Evolutionary conservation across 2,797 vertebrate genomes (phyloP), one percentile per base, ranked within the genome.

Genomic region (Pogonophryne albipinna): DNA sequence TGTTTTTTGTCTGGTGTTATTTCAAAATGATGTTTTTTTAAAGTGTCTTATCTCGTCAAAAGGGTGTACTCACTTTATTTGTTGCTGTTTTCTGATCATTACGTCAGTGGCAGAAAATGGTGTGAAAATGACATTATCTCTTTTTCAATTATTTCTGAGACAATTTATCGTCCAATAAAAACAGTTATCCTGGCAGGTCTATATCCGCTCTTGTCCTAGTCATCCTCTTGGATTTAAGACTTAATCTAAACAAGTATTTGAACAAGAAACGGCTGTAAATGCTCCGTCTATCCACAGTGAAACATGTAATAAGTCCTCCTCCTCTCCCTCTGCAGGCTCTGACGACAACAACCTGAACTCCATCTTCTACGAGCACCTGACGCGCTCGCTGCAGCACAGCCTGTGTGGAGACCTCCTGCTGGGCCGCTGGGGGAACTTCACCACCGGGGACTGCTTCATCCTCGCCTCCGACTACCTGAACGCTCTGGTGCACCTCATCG

Each of bases 281-380:
- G 10, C 10, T 20, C 0, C 20, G 2, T 64, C 3, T 17, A 13
- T 20, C n/a, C 6, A 46, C 17, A 3, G 6, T 20, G n/a, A 7
- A 52, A 79, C 4, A 12, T 34, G n/a, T 4, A 34, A 41, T 17
- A 3, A 1, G 6, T 51, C 51, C 17, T 45, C 44, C 16, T 10
- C 71, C 14, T 20, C 47, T 53, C 42, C 31, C 42, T 38, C 65
- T 31, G 20, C 71, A 98, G 98, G 98, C 78, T 98, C 98, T 50
- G 98, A 99, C 75, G 98, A 99, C 92, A 99, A 99, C 93, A 99
- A 99, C 78, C 89, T 99, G 86, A 99, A 99, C 95, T 99, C 98
- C 45, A 99, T 99, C 92, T 99, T 99, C 93, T 99, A 99, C 51
- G 98, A 99, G 87, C 98, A 99, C 91, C 94, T 99, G 74, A 99